These are phyloP conservation scores for Delia radicum DNA, from an alignment of 1,140 invertebrate species.

Conservation along the genomic window DNA sequence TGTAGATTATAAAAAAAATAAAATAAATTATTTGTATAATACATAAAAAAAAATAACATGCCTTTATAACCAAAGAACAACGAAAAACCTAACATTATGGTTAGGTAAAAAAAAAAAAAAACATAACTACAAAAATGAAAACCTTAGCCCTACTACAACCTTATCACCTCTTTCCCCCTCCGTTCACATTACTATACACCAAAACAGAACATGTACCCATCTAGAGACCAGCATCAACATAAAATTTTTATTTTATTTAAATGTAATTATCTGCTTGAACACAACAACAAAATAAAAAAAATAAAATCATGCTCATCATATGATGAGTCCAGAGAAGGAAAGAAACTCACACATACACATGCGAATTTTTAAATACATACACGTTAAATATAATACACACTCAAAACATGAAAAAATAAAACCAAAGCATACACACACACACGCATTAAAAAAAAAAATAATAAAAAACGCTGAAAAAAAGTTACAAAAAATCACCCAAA, in stretches of 20 bases:
- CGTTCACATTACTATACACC: neutral
- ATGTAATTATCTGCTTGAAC: slow-evolving; percentile 34
- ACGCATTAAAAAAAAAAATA: neutral
- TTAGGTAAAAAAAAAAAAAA: neutral
- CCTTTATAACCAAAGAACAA: neutral
- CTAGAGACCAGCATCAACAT: slow-evolving; percentile 25
- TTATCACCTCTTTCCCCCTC: neutral
- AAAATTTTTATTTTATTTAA: slow-evolving; percentile 36
- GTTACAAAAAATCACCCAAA: slow-evolving; percentile 19
- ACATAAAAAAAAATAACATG: neutral
- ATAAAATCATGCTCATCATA: slow-evolving; percentile 25
- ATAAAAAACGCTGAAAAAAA: neutral
- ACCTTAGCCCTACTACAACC: no score
- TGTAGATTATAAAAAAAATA: neutral
- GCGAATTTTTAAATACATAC: neutral
- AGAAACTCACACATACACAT: neutral
- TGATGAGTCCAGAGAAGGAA: slow-evolving; percentile 18
- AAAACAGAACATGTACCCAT: neutral
- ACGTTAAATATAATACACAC: neutral
- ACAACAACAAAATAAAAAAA: slow-evolving; percentile 28
- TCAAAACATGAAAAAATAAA: neutral
- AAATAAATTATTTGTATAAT: neutral
- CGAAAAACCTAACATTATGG: neutral
- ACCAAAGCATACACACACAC: neutral
- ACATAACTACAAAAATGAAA: neutral